Conservation (phyloP, 2,113 vertebrate genomes). For the Emberiza fucata region DNA sequence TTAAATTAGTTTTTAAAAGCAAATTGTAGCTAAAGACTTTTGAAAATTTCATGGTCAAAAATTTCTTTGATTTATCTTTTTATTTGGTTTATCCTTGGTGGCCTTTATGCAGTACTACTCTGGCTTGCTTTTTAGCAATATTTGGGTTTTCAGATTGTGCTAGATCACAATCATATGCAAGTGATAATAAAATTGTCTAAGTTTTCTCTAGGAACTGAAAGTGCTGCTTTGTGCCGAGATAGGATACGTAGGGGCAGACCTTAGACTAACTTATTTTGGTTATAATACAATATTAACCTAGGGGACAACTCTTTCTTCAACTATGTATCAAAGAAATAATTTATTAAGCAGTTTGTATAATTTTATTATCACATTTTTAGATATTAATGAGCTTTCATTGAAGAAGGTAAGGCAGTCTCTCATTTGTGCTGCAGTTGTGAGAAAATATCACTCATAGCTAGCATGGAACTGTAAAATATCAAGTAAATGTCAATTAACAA, state of each 20-base stretch:
- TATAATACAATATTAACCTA: not conserved
- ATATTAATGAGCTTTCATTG: not conserved
- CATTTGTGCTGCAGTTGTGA: not conserved
- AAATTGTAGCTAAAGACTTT: not conserved
- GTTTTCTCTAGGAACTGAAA: not conserved
- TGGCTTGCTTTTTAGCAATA: not conserved
- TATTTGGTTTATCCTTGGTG: not conserved
- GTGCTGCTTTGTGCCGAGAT: not conserved
- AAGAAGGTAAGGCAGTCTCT: not conserved
- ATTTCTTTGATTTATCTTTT: not conserved
- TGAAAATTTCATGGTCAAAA: not conserved
- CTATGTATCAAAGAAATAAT: not conserved
- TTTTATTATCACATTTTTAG: not conserved
- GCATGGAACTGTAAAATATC: not conserved
- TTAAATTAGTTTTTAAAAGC: not conserved
- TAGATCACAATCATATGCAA: not conserved
- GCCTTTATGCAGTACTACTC: not conserved
- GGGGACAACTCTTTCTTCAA: not conserved
- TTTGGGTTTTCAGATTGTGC: not conserved
- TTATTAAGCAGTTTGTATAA: not conserved
- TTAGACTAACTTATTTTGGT: not conserved
- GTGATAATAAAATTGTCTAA: not conserved
- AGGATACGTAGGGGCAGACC: not conserved
- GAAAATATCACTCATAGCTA: not conserved
- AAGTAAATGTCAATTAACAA: not conserved